Base-by-base conservation (phyloP, 92 coral and sea anemone species). In the Bergia sp. region DNA sequence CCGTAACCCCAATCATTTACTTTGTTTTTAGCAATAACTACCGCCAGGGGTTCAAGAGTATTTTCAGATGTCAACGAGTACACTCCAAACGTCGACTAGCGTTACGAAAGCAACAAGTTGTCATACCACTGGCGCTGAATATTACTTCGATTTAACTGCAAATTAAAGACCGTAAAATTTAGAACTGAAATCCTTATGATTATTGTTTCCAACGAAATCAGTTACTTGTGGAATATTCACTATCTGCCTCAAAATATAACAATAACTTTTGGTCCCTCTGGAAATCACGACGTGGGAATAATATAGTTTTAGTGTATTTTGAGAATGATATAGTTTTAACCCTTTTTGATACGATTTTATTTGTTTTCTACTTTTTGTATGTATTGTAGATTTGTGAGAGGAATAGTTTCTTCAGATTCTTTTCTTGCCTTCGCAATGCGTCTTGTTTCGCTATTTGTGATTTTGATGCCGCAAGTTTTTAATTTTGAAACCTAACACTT, bases 21-120 rank as follows among this genome's bases (percentile, higher is more conserved):
- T 79, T 79, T 44, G 57, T 50, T 4, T 79, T 79, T 53, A 79
- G 82, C n/a, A 79, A 79, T 3, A 79, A 79, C 39, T 79, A 79
- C 39, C 82, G 65, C 0, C 82, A 79, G 7, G 82, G 82, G 41
- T 53, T 79, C 1, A 79, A 49, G 82, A 50, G 65, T 23, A 50
- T 79, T 79, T 7, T 49, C 6, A 49, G 40, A 45, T 77, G 82
- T 47, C 37, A 47, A 12, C 58, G 40, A 44, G n/a, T 5, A 5
- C 38, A 50, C 49, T 49, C 65, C n/a, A 45, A 23, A 45, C 41
- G 82, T 41, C 40, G 40, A 79, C 23, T 8, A 16, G 66, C 37
- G 66, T 37, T 79, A 8, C 58, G 82, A 49, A 79, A 8, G 65
- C 64, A 66, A 79, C 82, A n/a, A 47, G 66, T 23, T 79, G 20